Evolutionary conservation across 2,113 vertebrate genomes (phyloP), one percentile per base, ranked within the genome.

Genomic region (Podilymbus podiceps): DNA sequence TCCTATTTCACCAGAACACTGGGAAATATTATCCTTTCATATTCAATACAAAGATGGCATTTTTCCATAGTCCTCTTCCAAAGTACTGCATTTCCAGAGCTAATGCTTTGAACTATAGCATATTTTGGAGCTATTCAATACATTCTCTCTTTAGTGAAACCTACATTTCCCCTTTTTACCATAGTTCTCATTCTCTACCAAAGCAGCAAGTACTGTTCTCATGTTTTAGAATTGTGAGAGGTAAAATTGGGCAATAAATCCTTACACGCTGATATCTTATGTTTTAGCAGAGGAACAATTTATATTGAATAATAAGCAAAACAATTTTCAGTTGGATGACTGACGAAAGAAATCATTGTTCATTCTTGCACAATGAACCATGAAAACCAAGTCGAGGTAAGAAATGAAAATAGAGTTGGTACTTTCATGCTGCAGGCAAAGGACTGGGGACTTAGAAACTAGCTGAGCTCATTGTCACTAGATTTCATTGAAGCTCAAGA

Each of bases 241-340:
- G 88, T 83, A 84, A 97, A 98, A 97, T 73, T 92, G 81, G 85
- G 76, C 82, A 97, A 97, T 97, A 97, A 98, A 98, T 97, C 73
- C 86, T 95, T 97, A 90, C 71, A 95, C 85, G 72, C 67, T 97
- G 90, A 93, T 98, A 94, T 88, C 94, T 96, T 97, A 86, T 97
- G 85, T 97, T 98, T 97, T 95, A 95, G 75, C 88, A 98, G 81
- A 95, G 90, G 96, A 97, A 98, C 80, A 97, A 97, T 96, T 97
- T 97, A 95, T 97, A 97, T 93, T 97, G 90, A 97, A 97, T 97
- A 98, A 98, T 97, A 98, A 97, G 96, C 85, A 98, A 98, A 98
- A 96, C 93, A 96, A 95, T 97, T 97, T 97, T 97, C 81, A 94
- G 90, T 93, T 94, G 86, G 92, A 96, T 95, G 96, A 91, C 85